phyloP scores from a whole-genome alignment of 1,140 invertebrate species.

The Apis mellifera region Amel_HAv3.1 CM009931.2:19281501-19282000 shows the following conservation, averaged over 20 bases:
- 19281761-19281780: not conserved
- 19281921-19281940: not conserved
- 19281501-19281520: not conserved
- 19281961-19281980: not conserved
- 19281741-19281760: not conserved
- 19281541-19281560: constrained; percentile 13
- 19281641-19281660: not conserved
- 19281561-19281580: not conserved
- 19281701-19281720: constrained; percentile 4
- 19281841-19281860: not conserved
- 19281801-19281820: not conserved
- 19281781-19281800: not conserved
- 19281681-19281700: not conserved
- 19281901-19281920: not conserved
- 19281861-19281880: constrained; percentile 4
- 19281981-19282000: not conserved
- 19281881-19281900: not conserved
- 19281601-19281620: constrained; percentile 32
- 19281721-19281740: constrained; percentile 18
- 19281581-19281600: constrained; percentile 2
- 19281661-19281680: not conserved
- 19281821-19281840: constrained; percentile 21
- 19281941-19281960: not conserved
- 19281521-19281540: not conserved
- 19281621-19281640: too few species aligned